Evolutionary conservation across 92 coral and sea anemone genomes (phyloP), one percentile per base, ranked within the genome.

Genomic region (Umimayanthus kanabou): DNA sequence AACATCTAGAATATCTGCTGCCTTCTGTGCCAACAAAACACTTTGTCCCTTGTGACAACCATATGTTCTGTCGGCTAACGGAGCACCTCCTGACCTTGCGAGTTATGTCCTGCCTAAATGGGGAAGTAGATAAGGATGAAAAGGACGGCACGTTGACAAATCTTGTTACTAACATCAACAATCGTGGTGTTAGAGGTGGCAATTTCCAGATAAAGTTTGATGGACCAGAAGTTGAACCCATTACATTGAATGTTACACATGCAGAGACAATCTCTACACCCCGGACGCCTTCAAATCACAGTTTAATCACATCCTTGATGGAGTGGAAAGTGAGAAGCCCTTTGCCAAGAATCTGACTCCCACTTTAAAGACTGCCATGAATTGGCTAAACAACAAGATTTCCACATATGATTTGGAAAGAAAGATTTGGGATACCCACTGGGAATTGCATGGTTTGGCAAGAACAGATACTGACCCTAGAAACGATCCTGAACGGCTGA

Each of bases 371-470:
- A 58, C 81, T 43, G 85, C 89, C 15, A 30, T 77, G 28, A 76
- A 76, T 75, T 87, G 89, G 85, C 77, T 23, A 77, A 72, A 28
- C 64, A 77, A 77, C 26, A 49, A 76, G 18, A 87, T 87, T 55
- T 22, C 84, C 43, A 75, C 33, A 8, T 87, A 87, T 78, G 89
- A 77, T 49, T 78, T 79, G 39, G 85, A 87, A 80, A 39, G 74
- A 78, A 65, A 76, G 77, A 87, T 87, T 58, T 87, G 85, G 85
- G 89, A 73, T 26, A 77, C 26, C 26, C 89, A 87, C 75, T 78
- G 73, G 74, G 65, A 76, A 22, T 73, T 77, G 40, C 85, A 87
- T 77, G 89, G 55, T 30, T 74, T 85, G 72, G 67, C 81, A 50
- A 77, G 89, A 47, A 77, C 55, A 42, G 89, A 85, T 74, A 83